Conservation (phyloP, 2,888 invertebrate species). For the Caenorhabditis drosophilae region DNA sequence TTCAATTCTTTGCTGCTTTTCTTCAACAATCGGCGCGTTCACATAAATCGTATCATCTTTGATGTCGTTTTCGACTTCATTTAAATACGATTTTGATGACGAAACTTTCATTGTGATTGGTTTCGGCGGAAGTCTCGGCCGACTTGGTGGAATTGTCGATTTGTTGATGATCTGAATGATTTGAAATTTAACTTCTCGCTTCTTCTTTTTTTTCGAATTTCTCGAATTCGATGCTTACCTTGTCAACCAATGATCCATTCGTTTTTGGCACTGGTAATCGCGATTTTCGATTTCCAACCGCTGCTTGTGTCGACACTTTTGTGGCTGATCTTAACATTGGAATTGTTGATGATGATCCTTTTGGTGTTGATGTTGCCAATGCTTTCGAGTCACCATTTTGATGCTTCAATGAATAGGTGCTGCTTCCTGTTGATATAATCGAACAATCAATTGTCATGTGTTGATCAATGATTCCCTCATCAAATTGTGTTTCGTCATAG, state of each 20-base stretch:
- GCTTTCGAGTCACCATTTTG: conserved; percentile 10
- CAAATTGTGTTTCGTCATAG: conserved; percentile 28
- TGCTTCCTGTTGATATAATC: conserved; percentile 17
- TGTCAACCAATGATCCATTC: conserved; percentile 19
- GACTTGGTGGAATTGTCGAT: conserved; percentile 1
- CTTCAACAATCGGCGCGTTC: conserved; percentile 23
- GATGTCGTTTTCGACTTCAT: conserved; percentile 12
- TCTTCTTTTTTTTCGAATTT: neutral
- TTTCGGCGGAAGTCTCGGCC: conserved; percentile 33
- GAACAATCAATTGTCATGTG: conserved; percentile 39
- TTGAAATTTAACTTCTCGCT: too few relatives aligned
- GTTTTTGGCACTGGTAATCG: conserved; percentile 27
- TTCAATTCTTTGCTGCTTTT: conserved; percentile 7
- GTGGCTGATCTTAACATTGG: conserved; percentile 11
- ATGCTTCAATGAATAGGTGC: conserved; percentile 1
- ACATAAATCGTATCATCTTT: conserved; percentile 34
- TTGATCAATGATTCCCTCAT: conserved; percentile 20
- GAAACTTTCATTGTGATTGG: conserved; percentile 6
- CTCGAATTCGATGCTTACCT: conserved; percentile 1
- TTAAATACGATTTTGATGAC: conserved; percentile 1
- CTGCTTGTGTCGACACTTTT: conserved; percentile 7
- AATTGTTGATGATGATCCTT: conserved; percentile 17
- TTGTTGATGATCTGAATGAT: neutral
- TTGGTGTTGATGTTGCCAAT: conserved; percentile 32
- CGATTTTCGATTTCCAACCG: conserved; percentile 8